Evolutionary conservation across 2,113 vertebrate genomes (phyloP), one percentile per base, ranked within the genome.

Genomic region (Microtus pennsylvanicus): DNA sequence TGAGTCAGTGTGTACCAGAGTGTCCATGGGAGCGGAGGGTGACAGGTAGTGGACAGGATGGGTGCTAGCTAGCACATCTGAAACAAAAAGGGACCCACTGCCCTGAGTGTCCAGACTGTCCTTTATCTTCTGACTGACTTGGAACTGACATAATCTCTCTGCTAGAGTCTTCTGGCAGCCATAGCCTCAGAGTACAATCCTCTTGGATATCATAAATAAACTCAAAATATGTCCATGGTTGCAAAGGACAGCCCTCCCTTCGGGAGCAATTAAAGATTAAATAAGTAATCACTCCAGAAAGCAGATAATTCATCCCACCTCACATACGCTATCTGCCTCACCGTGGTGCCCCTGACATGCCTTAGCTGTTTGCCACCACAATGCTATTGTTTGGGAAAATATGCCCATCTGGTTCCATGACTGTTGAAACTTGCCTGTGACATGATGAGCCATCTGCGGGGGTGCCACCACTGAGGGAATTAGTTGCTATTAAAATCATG

Each of bases 401-500:
- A 78, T 6, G 95, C 96, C n/a, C 94, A 96, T 98, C 97, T 88
- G 89, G 96, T 97, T 98, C 69, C 0, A 0, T n/a, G 96, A 95
- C 96, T 99, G 98, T 98, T 98, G 97, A 87, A 98, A 98, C 98
- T 99, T 98, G 98, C 98, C 98, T 98, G 61, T 86, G 21, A 97
- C 91, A 75, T 72, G 78, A 89, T 97, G 98, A 97, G 98, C 98
- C 98, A 98, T 97, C 96, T 97, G 95, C 96, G 45, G 98, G 98
- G 97, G 92, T 98, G 98, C 98, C 98, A 98, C 96, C 97, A 98
- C 98, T 26, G 94, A 97, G 98, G 98, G 98, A 98, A 98, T 99
- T 98, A 99, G 98, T 98, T 90, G 98, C 98, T 98, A 98, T 98
- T 99, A 99, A 98, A 98, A 97, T 97, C 91, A 42, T 98, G 98